Percentiles rank a stretch among this genome's conserved stretches.
phyloP scores from a whole-genome alignment of 1,140 invertebrate species.

The Papilio machaon region DNA sequence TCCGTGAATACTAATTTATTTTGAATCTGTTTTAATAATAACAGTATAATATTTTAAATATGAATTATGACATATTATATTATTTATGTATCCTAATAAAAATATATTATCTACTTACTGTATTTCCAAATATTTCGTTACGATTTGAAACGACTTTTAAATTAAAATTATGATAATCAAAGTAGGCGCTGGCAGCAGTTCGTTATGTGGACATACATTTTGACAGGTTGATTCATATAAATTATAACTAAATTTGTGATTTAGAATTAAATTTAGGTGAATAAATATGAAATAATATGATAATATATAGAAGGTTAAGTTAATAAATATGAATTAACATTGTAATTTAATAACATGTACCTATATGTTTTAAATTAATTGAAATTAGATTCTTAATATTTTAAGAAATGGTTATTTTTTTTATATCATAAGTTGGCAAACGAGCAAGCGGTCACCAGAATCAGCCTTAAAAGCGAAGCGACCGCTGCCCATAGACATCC shows the following conservation, averaged over 20 bases:
- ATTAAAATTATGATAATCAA: conserved; percentile 20
- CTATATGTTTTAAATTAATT: too few relatives aligned
- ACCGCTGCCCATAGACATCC: too few relatives aligned
- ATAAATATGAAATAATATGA: neutral
- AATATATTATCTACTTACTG: neutral
- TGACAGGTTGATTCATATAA: conserved; percentile 26
- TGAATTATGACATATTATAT: neutral
- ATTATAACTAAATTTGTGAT: neutral
- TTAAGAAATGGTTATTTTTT: too few relatives aligned
- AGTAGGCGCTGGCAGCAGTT: neutral
- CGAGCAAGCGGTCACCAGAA: too few relatives aligned
- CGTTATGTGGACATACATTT: conserved; percentile 23
- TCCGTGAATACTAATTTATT: neutral
- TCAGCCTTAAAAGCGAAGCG: too few relatives aligned
- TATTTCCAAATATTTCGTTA: conserved; percentile 6
- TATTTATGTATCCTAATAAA: neutral
- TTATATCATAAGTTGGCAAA: too few relatives aligned
- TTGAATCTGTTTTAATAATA: neutral
- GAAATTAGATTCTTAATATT: too few relatives aligned
- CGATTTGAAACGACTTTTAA: conserved; percentile 10
- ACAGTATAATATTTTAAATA: neutral
- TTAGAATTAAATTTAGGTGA: conserved; percentile 19
- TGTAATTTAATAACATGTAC: too few relatives aligned
- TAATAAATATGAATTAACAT: neutral
- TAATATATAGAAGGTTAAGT: neutral